Evolutionary conservation across 2,888 invertebrate species (phyloP).

Genomic region (Agrypnus murinus): DNA sequence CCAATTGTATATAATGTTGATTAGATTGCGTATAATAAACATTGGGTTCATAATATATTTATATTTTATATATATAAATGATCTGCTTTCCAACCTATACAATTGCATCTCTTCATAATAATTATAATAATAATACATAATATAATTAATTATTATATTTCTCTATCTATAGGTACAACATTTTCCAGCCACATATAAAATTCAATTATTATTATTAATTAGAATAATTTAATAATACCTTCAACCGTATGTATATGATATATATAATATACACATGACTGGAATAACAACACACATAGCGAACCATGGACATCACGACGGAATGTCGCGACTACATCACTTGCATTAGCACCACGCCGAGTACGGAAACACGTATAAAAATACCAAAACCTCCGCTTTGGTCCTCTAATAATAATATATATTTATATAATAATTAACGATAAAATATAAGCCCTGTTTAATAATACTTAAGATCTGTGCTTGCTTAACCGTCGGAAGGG

Average conservation of each 20-base stretch:
- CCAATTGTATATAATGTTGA: slow-evolving; percentile 67
- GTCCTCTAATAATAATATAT: slow-evolving; percentile 69
- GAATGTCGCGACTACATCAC: slow-evolving; percentile 61
- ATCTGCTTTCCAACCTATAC: slow-evolving; percentile 64
- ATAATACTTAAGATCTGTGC: slow-evolving; percentile 67
- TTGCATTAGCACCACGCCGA: slow-evolving; percentile 70
- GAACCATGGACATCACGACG: slow-evolving; percentile 51
- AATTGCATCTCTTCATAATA: slow-evolving; percentile 55
- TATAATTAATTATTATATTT: slow-evolving; percentile 55
- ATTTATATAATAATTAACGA: slow-evolving; percentile 62
- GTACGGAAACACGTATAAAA: slow-evolving; percentile 70
- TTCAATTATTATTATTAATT: slow-evolving; percentile 47
- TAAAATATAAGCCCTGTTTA: slow-evolving; percentile 68
- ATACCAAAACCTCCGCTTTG: slow-evolving; percentile 70
- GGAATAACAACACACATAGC: slow-evolving; percentile 68
- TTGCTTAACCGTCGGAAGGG: slow-evolving; percentile 45
- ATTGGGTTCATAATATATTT: slow-evolving; percentile 63
- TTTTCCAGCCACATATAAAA: slow-evolving; percentile 66
- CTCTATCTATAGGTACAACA: slow-evolving; percentile 64
- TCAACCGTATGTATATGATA: slow-evolving; percentile 65
- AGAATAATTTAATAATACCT: slow-evolving; percentile 67
- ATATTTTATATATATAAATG: slow-evolving; percentile 65
- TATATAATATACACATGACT: slow-evolving; percentile 65
- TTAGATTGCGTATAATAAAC: slow-evolving; percentile 68
- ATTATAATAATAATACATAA: slow-evolving; percentile 42